Conservation (phyloP, 2,797 vertebrate species). For the Amniataba percoides region DNA sequence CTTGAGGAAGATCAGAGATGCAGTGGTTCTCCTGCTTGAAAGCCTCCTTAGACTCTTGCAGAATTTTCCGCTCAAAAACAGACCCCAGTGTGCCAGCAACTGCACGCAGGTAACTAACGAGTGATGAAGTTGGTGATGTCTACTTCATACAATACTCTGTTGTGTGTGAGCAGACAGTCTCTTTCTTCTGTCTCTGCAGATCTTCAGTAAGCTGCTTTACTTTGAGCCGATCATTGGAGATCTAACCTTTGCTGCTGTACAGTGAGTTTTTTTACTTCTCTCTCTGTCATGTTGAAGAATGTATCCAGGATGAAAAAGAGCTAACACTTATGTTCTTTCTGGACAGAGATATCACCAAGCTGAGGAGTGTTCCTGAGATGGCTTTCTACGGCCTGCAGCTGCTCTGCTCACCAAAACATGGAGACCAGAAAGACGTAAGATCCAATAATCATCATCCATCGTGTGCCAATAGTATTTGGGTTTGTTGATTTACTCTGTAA, state of each 20-base stretch:
- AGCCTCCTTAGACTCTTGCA: constrained; percentile 90
- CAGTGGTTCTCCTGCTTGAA: constrained; percentile 85
- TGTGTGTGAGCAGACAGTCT: not conserved
- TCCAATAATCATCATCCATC: not conserved
- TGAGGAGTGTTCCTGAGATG: constrained; percentile 89
- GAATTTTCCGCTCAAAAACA: constrained; percentile 90
- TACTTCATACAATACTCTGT: fast-evolving
- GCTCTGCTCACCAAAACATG: constrained; percentile 89
- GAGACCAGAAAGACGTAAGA: constrained; percentile 88
- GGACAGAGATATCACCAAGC: constrained; percentile 79
- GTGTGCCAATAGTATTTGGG: not conserved
- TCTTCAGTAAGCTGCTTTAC: constrained; percentile 89
- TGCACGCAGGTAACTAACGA: constrained; percentile 86
- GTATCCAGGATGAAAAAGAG: not conserved
- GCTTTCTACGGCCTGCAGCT: constrained; percentile 89
- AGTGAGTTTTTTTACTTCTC: constrained; percentile 80
- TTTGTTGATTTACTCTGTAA: not conserved
- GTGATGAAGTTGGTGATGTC: fast-evolving
- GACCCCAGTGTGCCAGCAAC: constrained; percentile 84
- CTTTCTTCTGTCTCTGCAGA: constrained; percentile 77
- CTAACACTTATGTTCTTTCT: constrained; percentile 19
- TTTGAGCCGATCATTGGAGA: constrained; percentile 87
- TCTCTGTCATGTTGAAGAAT: not conserved
- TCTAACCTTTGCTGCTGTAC: constrained; percentile 74
- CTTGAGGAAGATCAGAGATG: constrained; percentile 85